A percentile compares a stretch with the other conserved stretches of the same genome.
These are phyloP conservation scores for Ochlodes sylvanus DNA, from an alignment of 2,888 invertebrate species.

Conservation along the genomic window DNA sequence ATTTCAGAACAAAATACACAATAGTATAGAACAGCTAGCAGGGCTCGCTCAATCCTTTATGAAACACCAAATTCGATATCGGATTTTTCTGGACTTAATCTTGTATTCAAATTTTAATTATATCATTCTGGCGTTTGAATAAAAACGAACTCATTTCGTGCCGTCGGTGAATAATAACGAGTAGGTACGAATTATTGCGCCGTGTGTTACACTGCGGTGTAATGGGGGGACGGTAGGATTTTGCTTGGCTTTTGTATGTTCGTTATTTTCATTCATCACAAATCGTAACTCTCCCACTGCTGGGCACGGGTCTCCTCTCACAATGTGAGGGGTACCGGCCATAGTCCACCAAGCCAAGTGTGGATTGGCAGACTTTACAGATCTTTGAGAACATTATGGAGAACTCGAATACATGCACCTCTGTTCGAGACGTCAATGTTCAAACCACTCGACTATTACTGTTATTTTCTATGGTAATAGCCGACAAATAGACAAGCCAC, in stretches of 20 bases:
- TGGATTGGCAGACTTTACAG: too few species aligned
- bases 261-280: too few species aligned
- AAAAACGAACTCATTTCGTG: slow-evolving; percentile 80
- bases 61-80: slow-evolving; percentile 61
- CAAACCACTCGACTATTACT: too few species aligned
- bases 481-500: too few species aligned
- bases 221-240: slow-evolving; percentile 47
- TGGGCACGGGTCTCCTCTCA: too few species aligned
- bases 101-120: slow-evolving; percentile 84
- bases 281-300: too few species aligned
- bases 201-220: slow-evolving; percentile 58
- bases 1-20: slow-evolving; percentile 38
- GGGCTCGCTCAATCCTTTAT: slow-evolving; percentile 30
- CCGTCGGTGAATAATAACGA: slow-evolving; percentile 79
- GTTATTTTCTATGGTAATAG: too few species aligned
- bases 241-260: background rate
- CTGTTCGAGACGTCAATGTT: too few species aligned
- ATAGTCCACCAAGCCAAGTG: too few species aligned
- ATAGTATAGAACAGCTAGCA: slow-evolving; percentile 27
- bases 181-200: slow-evolving; percentile 58
- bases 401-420: too few species aligned
- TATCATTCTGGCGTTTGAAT: slow-evolving; percentile 82
- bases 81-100: slow-evolving; percentile 79
- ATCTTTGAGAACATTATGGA: too few species aligned
- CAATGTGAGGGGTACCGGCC: too few species aligned